Conservation (phyloP, 2,888 invertebrate species). For the Gonocerus acuteangulatus region DNA sequence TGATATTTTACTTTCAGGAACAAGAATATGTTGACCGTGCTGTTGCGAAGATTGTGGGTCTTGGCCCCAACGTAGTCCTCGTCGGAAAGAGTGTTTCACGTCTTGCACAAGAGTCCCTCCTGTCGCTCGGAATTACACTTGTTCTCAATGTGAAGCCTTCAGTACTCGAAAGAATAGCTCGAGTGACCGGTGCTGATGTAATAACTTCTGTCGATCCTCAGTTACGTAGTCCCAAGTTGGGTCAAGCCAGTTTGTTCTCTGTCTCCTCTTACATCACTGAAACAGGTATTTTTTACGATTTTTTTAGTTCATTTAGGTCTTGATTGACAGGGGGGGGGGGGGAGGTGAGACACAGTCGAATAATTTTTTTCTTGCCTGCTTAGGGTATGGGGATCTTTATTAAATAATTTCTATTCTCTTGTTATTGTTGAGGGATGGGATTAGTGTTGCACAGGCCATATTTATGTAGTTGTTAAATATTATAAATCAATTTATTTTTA, state of each 20-base stretch:
- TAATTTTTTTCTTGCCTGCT: too few species aligned
- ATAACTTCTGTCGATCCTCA: constrained; percentile 82
- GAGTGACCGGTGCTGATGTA: constrained; percentile 75
- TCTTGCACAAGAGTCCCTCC: constrained; percentile 78
- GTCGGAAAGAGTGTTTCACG: constrained; percentile 61
- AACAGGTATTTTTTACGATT: constrained; percentile 43
- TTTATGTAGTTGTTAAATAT: too few species aligned
- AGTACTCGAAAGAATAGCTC: constrained; percentile 69
- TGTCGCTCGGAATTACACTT: constrained; percentile 72
- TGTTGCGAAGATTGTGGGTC: constrained; percentile 73
- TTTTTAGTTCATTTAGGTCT: too few species aligned
- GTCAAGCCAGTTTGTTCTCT: constrained; percentile 75
- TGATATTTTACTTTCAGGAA: constrained; percentile 52
- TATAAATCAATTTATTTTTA: too few species aligned
- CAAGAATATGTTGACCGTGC: constrained; percentile 77
- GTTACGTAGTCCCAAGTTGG: constrained; percentile 70
- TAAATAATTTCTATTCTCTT: too few species aligned
- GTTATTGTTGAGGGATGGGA: too few species aligned
- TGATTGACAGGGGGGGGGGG: too few species aligned
- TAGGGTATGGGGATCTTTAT: too few species aligned
- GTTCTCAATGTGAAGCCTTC: constrained; percentile 75
- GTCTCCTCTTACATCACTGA: constrained; percentile 52
- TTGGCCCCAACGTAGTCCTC: constrained; percentile 79
- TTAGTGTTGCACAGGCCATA: too few species aligned
- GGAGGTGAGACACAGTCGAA: too few species aligned